A percentile compares a stretch with the other conserved stretches of the same genome.
phyloP scores from a whole-genome alignment of 2,113 vertebrate genomes.

The Chloropsis hardwickii region DNA sequence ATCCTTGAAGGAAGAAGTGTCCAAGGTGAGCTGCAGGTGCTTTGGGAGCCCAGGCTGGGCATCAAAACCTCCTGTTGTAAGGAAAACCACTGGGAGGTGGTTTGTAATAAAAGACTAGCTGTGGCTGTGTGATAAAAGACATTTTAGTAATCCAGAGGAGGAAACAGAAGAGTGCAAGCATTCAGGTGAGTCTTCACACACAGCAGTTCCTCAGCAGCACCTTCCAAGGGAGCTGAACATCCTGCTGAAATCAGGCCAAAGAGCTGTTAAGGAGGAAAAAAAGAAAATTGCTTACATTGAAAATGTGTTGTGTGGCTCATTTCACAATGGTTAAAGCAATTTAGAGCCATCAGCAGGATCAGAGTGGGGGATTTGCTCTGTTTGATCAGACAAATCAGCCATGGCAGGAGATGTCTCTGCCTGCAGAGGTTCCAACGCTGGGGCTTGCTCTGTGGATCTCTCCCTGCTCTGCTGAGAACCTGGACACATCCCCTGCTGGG shows the following conservation, averaged over 20 bases:
- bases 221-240: neutral
- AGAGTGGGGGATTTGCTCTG: slow-evolving; percentile 19
- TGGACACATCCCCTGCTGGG: neutral
- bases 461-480: neutral
- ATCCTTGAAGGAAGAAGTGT: neutral
- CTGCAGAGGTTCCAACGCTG: neutral
- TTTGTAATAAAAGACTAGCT: no score
- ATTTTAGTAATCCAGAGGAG: neutral
- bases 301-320: slow-evolving; percentile 25
- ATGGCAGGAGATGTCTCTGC: neutral
- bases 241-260: neutral
- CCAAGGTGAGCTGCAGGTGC: neutral
- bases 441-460: neutral
- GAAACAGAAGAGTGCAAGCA: neutral
- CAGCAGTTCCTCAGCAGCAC: neutral
- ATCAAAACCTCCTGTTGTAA: neutral
- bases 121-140: neutral
- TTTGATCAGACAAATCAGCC: slow-evolving; percentile 45
- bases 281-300: neutral
- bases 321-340: slow-evolving; percentile 29
- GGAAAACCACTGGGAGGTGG: neutral
- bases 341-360: slow-evolving; percentile 42
- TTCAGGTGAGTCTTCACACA: neutral
- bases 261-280: neutral
- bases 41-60: neutral